Conservation (phyloP, 2,888 invertebrate species). For the Hedya salicella region DNA sequence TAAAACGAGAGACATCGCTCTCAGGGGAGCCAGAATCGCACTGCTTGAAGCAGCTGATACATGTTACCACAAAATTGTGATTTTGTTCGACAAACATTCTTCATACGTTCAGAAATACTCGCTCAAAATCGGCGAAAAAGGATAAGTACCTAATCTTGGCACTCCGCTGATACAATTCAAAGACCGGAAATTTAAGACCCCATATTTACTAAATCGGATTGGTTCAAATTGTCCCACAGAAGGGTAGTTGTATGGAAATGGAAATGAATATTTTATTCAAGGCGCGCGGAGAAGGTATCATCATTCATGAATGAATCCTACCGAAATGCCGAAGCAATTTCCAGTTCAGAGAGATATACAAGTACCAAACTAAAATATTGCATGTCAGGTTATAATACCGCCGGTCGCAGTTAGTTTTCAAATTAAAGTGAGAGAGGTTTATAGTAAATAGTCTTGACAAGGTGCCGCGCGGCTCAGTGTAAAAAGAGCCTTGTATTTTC, state of each 20-base stretch:
- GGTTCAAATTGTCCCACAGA: conserved; percentile 45
- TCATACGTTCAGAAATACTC: neutral
- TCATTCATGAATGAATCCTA: conserved; percentile 51
- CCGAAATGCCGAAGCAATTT: conserved; percentile 51
- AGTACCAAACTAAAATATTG: neutral
- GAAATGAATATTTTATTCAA: conserved; percentile 53
- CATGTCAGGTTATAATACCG: conserved; percentile 2
- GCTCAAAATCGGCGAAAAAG: conserved; percentile 6
- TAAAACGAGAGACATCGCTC: conserved; percentile 55
- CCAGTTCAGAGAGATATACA: conserved; percentile 37
- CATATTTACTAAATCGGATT: conserved; percentile 56
- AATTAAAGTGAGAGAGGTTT: conserved; percentile 19
- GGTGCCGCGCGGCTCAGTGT: conserved; percentile 39
- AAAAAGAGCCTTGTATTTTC: conserved; percentile 58
- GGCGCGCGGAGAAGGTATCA: conserved; percentile 46
- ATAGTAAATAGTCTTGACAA: conserved; percentile 21
- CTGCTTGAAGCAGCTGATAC: conserved; percentile 56
- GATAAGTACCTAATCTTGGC: conserved; percentile 13
- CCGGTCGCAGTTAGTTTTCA: conserved; percentile 14
- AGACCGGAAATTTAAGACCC: conserved; percentile 57
- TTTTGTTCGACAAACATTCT: conserved; percentile 32
- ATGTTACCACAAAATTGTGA: conserved; percentile 48
- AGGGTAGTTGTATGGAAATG: conserved; percentile 48
- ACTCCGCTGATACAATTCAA: conserved; percentile 59
- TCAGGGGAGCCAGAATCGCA: conserved; percentile 50